Evolutionary conservation across 2,113 vertebrate species (phyloP).

Genomic region (Charina bottae): DNA sequence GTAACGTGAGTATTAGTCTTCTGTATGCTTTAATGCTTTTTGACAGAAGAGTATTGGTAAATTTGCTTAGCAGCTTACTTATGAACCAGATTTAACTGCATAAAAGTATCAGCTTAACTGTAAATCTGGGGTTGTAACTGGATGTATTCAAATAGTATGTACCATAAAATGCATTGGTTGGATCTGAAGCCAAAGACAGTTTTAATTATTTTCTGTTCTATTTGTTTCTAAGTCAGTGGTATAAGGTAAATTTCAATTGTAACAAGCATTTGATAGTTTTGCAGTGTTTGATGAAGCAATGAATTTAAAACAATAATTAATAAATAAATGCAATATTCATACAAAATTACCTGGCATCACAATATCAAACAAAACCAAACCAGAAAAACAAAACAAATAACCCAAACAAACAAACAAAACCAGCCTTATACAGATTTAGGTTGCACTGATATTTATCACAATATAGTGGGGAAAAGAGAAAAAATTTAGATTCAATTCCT

Average conservation of each 20-base stretch:
- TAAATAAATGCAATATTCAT: slow-evolving; percentile 38
- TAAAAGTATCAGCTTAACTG: background rate
- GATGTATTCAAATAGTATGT: background rate
- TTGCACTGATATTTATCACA: background rate
- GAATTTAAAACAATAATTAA: slow-evolving; percentile 33
- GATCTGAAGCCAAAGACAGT: background rate
- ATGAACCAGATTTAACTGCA: background rate
- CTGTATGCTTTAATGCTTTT: background rate
- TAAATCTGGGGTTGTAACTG: background rate
- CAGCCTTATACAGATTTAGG: background rate
- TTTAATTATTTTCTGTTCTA: slow-evolving; percentile 26
- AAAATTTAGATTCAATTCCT: background rate
- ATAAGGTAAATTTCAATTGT: background rate
- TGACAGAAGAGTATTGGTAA: background rate
- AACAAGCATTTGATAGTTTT: slow-evolving; percentile 17
- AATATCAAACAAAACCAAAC: background rate
- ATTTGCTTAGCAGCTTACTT: background rate
- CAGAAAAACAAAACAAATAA: background rate
- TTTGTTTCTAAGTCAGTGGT: slow-evolving; percentile 21
- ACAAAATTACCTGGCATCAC: background rate
- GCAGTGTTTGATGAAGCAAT: slow-evolving; percentile 15
- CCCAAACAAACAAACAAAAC: background rate
- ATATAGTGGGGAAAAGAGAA: background rate
- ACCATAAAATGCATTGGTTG: background rate
- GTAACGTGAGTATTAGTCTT: background rate